Conservation (phyloP, 92 coral and sea anemone genomes). For the Palythoa caribaeorum region DNA sequence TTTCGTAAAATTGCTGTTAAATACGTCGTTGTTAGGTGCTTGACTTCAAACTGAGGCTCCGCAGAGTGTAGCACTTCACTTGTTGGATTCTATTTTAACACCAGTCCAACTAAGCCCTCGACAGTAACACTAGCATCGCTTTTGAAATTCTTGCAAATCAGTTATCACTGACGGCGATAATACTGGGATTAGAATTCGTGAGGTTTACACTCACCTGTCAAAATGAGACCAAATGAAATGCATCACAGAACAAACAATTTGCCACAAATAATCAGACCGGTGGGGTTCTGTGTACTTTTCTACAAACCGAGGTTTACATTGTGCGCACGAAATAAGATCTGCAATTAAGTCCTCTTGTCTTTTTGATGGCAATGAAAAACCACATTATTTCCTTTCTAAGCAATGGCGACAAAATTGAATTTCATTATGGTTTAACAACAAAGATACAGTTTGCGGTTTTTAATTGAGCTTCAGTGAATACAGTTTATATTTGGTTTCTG, state of each 20-base stretch:
- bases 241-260: conserved; percentile 1
- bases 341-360: conserved; percentile 33
- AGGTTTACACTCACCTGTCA: conserved; percentile 28
- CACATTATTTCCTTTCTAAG: conserved; percentile 13
- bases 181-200: conserved; percentile 19
- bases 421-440: neutral
- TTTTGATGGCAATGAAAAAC: neutral
- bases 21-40: neutral
- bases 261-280: conserved; percentile 31
- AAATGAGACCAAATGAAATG: conserved; percentile 21
- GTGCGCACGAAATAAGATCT: conserved; percentile 21
- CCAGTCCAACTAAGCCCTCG: neutral
- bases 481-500: neutral
- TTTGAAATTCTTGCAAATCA: neutral
- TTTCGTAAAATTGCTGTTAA: neutral
- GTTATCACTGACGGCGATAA: conserved; percentile 24
- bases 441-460: neutral
- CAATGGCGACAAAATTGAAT: conserved; percentile 22
- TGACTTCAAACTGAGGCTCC: neutral
- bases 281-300: conserved; percentile 2
- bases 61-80: neutral
- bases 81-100: neutral
- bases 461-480: neutral
- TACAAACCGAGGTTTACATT: conserved; percentile 18
- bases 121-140: neutral